A percentile compares a stretch with the other conserved stretches of the same genome.
Conservation (phyloP, 2,888 invertebrate species). For the Nomada lathburiana region DNA sequence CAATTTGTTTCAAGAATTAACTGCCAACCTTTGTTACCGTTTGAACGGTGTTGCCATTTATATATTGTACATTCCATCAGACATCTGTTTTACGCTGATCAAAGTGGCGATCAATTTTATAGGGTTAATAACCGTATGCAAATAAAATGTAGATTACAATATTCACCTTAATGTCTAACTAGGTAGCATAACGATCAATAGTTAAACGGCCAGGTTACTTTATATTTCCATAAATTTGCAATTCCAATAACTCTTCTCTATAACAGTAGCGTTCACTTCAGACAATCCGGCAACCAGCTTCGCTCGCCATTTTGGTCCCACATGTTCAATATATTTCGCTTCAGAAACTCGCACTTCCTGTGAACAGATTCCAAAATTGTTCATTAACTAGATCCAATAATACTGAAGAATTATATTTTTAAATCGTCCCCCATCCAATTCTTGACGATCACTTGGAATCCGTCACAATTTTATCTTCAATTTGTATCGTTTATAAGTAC, state of each 20-base stretch:
- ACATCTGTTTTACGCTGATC: no score
- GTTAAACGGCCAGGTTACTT: no score
- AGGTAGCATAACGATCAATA: no score
- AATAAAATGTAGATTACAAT: no score
- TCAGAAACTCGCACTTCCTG: conserved; percentile 4
- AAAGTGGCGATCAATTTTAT: no score
- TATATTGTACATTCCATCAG: no score
- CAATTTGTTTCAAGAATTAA: no score
- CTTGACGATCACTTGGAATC: conserved; percentile 20
- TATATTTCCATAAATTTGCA: not conserved
- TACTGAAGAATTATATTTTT: not conserved
- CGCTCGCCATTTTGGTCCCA: not conserved
- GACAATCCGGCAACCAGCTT: not conserved
- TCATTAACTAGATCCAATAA: not conserved
- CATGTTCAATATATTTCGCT: not conserved
- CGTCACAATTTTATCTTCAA: conserved; percentile 3
- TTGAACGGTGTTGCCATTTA: no score
- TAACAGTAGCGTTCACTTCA: not conserved
- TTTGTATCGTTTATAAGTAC: conserved; percentile 21
- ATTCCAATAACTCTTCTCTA: not conserved
- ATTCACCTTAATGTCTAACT: no score
- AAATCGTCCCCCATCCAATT: conserved; percentile 2
- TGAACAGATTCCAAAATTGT: not conserved
- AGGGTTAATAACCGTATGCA: no score
- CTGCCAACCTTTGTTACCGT: no score